Evolutionary conservation across 2,113 vertebrate genomes (phyloP).

Genomic region (Lepisosteus oculatus): DNA sequence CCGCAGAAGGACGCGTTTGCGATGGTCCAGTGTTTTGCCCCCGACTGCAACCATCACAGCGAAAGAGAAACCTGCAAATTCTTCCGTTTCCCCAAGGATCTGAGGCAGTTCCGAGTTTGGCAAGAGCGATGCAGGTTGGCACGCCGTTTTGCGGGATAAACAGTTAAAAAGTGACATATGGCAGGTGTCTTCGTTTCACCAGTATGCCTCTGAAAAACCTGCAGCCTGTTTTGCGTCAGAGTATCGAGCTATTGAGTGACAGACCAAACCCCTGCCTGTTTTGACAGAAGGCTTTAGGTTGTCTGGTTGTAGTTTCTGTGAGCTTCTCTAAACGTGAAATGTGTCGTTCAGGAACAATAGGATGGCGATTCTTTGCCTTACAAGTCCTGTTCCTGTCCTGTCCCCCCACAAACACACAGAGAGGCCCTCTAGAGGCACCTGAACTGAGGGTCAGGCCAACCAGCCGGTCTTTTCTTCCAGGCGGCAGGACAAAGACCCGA

Average conservation of each 20-base stretch:
- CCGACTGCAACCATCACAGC: background rate
- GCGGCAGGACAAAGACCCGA: background rate
- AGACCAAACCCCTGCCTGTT: background rate
- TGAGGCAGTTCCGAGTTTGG: background rate
- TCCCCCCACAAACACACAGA: too few relatives aligned
- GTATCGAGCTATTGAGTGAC: too few relatives aligned
- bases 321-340: background rate
- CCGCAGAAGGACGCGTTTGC: too few relatives aligned
- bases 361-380: background rate
- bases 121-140: background rate
- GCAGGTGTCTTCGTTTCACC: background rate
- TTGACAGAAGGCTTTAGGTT: background rate
- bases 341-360: background rate
- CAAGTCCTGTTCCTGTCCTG: too few relatives aligned
- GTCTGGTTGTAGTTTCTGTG: background rate
- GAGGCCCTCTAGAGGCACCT: too few relatives aligned
- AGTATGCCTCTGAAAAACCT: background rate
- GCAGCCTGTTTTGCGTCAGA: too few relatives aligned
- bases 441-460: too few relatives aligned
- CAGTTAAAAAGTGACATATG: background rate
- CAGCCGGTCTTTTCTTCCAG: background rate
- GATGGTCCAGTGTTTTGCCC: background rate
- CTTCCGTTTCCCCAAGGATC: background rate
- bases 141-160: background rate
- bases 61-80: slow-evolving; percentile 1